Evolutionary conservation across 2,113 vertebrate species (phyloP), one percentile per base, ranked within the genome.

Genomic region (Aegithalos caudatus): DNA sequence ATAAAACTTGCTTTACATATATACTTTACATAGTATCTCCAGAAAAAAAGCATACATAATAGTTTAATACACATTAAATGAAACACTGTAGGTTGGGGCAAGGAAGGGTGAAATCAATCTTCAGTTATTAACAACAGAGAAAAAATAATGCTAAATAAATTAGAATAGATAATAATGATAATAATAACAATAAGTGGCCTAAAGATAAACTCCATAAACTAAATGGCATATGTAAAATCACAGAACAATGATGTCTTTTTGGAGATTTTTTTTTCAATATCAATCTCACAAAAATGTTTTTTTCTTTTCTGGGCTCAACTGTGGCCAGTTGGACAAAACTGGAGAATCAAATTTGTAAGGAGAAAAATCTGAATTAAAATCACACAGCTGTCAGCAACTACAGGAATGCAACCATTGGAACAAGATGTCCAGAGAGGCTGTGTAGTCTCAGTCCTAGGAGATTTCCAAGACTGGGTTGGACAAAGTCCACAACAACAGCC

Each of bases 401-500:
- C 50, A 72, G 24, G 50, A 73, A 70, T 70, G 44, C 25, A 78
- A 57, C 20, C 19, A 23, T 23, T 70, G 38, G 69, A 78, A 62
- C 9, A 44, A 38, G 7, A 12, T 57, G 4, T 53, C 31, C 40
- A 62, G 77, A 40, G 40, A n/a, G 25, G 12, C 12, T 73, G 8
- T 31, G 7, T 1, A 7, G 7, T 60, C 35, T 82, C 29, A 7
- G 0, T 33, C 27, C 35, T n/a, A 28, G 16, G 24, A 33, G 47
- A 28, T 64, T 71, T 91, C 18, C 10, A 82, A 88, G 44, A 82
- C 6, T 11, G 42, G 19, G 10, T 8, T 79, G 62, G 53, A 73
- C 22, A 61, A 87, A 90, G 6, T 37, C 48, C 29, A 42, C 25
- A 64, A 42, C 24, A 74, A 47, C 35, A 7, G 13, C 5, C 25